Percentiles rank a stretch among this genome's conserved stretches.
These are phyloP conservation scores for Hetaerina titia DNA, from an alignment of 2,888 invertebrate genomes.

Conservation along the genomic window DNA sequence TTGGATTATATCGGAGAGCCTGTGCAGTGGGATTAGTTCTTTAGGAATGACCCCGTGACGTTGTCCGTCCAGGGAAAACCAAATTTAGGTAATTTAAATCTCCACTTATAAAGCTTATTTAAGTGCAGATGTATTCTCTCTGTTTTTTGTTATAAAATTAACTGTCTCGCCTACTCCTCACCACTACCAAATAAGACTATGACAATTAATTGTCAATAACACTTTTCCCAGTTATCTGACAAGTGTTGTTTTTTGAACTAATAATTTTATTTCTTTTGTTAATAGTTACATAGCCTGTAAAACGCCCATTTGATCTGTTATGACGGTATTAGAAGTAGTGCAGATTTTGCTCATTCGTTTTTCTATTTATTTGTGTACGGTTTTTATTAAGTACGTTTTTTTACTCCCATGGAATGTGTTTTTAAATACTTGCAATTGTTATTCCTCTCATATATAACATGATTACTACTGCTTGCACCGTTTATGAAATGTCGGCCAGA, in stretches of 20 bases:
- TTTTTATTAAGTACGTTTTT: background rate
- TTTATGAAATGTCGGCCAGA: background rate
- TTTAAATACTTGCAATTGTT: background rate
- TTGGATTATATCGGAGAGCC: constrained; percentile 59
- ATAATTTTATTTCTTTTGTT: background rate
- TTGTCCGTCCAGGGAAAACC: constrained; percentile 63
- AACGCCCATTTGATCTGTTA: background rate
- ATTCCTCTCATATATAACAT: background rate
- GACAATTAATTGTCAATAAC: constrained; percentile 47
- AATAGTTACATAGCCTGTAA: background rate
- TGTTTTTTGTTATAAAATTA: background rate
- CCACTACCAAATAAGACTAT: constrained; percentile 16
- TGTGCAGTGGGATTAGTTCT: constrained; percentile 64
- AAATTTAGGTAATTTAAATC: constrained; percentile 47
- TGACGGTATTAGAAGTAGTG: constrained; percentile 2
- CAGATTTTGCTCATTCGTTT: background rate
- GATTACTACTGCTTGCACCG: background rate
- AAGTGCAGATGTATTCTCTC: background rate
- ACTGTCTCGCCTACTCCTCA: background rate
- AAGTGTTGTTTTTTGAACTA: background rate
- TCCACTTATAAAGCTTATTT: background rate
- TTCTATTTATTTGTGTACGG: background rate
- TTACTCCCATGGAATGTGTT: background rate
- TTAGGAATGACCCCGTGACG: constrained; percentile 60
- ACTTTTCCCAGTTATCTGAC: background rate